These are phyloP conservation scores for Copsychus sechellarum DNA, from an alignment of 2,113 vertebrate genomes.

Conservation along the genomic window DNA sequence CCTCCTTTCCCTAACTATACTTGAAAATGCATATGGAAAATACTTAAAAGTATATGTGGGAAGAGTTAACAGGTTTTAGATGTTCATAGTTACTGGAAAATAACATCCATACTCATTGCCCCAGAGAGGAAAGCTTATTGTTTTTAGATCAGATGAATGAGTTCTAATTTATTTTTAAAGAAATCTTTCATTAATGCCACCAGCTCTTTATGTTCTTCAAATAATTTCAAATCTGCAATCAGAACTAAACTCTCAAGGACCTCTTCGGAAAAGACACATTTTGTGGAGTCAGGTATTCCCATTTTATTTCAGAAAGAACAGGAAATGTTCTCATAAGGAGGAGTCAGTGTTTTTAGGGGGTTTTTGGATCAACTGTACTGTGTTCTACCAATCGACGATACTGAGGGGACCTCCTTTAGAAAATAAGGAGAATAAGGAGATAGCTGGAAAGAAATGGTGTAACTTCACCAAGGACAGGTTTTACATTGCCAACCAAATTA, in stretches of 20 bases:
- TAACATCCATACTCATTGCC: background rate
- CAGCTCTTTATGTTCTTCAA: background rate
- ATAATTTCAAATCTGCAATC: background rate
- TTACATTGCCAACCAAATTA: background rate
- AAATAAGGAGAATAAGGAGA: background rate
- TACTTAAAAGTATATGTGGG: background rate
- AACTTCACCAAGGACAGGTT: background rate
- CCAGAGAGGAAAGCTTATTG: background rate
- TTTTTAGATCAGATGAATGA: background rate
- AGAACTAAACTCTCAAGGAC: background rate
- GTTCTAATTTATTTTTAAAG: background rate
- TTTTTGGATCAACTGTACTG: background rate
- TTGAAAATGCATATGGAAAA: background rate
- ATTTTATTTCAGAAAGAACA: background rate
- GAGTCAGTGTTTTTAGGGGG: fast-evolving
- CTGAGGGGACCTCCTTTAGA: background rate
- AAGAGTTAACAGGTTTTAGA: background rate
- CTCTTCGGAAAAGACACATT: background rate
- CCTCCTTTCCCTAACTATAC: background rate
- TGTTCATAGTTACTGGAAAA: background rate
- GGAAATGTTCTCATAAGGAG: background rate
- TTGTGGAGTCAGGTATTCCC: background rate
- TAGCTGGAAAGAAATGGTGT: background rate
- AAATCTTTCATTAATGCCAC: background rate
- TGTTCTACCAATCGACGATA: fast-evolving